Conservation (phyloP, 2,888 invertebrate genomes). For the Fabriciana adippe region DNA sequence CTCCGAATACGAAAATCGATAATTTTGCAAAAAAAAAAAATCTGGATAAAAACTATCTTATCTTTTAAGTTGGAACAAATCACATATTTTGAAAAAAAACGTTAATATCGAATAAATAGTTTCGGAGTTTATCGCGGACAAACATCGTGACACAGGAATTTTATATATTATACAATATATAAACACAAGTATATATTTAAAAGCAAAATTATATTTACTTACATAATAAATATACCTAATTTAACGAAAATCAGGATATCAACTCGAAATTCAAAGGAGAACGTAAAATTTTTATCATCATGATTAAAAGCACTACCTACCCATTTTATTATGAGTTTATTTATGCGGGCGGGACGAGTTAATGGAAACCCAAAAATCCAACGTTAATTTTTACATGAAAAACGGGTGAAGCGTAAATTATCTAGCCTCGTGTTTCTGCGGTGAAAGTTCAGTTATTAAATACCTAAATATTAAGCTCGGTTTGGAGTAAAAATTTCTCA, state of each 20-base stretch:
- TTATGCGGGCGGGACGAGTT: constrained; percentile 31
- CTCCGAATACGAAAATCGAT: no score
- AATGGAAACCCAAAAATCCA: constrained; percentile 35
- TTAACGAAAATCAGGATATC: constrained; percentile 7
- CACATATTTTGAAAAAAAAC: no score
- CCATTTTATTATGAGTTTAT: constrained; percentile 42
- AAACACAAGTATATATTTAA: background rate
- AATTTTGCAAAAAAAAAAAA: no score
- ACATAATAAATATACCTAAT: background rate
- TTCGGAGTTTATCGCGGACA: no score
- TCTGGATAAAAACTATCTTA: no score
- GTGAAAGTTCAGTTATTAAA: constrained; percentile 25
- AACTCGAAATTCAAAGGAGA: constrained; percentile 10
- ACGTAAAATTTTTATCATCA: constrained; percentile 44
- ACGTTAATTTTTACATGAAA: constrained; percentile 30
- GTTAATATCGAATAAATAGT: no score
- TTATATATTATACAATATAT: background rate
- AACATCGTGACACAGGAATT: no score
- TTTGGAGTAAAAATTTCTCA: background rate
- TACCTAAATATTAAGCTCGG: constrained; percentile 8
- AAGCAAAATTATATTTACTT: background rate
- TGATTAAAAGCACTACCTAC: constrained; percentile 56
- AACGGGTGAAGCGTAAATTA: constrained; percentile 31
- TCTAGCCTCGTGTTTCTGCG: constrained; percentile 17
- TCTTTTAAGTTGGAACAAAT: no score